Percentiles rank a stretch among this genome's conserved stretches.
Conservation (phyloP, 1,140 invertebrate genomes). For the Macrotrachela quadricornifera region DNA sequence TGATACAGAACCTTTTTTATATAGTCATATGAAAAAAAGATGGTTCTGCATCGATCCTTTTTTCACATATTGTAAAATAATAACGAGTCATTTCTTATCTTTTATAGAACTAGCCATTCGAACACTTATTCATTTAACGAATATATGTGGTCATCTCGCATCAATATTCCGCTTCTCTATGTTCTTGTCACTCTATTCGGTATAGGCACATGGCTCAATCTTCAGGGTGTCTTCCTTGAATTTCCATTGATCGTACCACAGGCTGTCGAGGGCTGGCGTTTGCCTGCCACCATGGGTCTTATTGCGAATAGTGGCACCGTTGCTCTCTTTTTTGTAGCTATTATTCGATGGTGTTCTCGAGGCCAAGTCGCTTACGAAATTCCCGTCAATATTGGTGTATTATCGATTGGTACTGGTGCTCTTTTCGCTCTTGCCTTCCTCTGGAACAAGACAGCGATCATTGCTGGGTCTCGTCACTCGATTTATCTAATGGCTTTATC, state of each 20-base stretch:
- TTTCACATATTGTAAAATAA: no score
- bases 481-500: slow-evolving; percentile 1
- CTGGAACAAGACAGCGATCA: slow-evolving; percentile 41
- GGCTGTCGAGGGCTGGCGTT: slow-evolving; percentile 64
- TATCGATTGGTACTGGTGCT: slow-evolving; percentile 42
- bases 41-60: no score
- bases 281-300: slow-evolving; percentile 60
- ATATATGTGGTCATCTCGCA: no score
- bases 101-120: no score
- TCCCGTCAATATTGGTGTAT: slow-evolving; percentile 45
- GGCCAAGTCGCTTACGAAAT: slow-evolving; percentile 29
- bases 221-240: slow-evolving; percentile 5
- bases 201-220: no score
- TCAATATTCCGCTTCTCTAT: no score
- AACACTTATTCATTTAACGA: no score
- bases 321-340: slow-evolving; percentile 47
- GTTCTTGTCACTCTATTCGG: no score
- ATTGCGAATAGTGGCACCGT: slow-evolving; percentile 64
- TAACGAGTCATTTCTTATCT: no score
- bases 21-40: no score
- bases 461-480: slow-evolving; percentile 28
- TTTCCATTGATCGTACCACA: slow-evolving; percentile 47
- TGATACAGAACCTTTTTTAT: no score
- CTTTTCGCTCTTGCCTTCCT: slow-evolving; percentile 49
- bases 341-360: slow-evolving; percentile 32